Evolutionary conservation across 2,888 invertebrate genomes (phyloP), one percentile per base, ranked within the genome.

Genomic region (Melipona beecheii): DNA sequence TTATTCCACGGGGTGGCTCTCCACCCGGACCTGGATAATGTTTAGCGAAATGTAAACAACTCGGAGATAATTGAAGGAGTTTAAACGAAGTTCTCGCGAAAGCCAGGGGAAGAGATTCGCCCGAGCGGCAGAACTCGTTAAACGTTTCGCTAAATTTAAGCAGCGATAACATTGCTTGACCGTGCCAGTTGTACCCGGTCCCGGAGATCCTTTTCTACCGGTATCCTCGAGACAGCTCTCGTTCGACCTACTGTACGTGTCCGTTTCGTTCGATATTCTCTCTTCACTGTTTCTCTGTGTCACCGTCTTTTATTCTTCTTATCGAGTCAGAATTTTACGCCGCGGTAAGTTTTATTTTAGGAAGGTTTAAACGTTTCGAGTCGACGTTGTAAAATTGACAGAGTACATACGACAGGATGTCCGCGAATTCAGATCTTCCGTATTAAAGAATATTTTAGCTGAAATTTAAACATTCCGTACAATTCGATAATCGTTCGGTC

Each of bases 21-120:
- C n/a, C 27, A 36, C 9, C 43, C 43, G 43, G 58, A 27, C 49
- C 69, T 27, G 49, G 68, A 79, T 83, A 60, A 58, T 71, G 75
- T 73, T 79, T 73, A 72, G 71, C 71, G 71, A 73, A 75, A 83
- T 70, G 79, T 75, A 72, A 78, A 72, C 74, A 75, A 62, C 78
- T 27, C 50, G 54, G 27, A 60, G 78, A 71, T 78, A 78, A 81
- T 84, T 82, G 75, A 66, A 75, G 54, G 65, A 71, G 70, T 75
- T 75, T 75, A 71, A 80, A 82, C 31, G 70, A 58, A 70, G 52
- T 54, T 65, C 52, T 70, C 60, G 3, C 24, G 9, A 43, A 56
- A 13, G 1, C 13, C 54, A 17, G 21, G 69, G 43, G 9, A 71
- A 78, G 68, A 74, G 69, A 70, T 74, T 79, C 43, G 43, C 9